A percentile compares a stretch with the other conserved stretches of the same genome.
Conservation (phyloP, 37 sponge, comb jelly and placozoan species). For the Beroe forskalii region DNA sequence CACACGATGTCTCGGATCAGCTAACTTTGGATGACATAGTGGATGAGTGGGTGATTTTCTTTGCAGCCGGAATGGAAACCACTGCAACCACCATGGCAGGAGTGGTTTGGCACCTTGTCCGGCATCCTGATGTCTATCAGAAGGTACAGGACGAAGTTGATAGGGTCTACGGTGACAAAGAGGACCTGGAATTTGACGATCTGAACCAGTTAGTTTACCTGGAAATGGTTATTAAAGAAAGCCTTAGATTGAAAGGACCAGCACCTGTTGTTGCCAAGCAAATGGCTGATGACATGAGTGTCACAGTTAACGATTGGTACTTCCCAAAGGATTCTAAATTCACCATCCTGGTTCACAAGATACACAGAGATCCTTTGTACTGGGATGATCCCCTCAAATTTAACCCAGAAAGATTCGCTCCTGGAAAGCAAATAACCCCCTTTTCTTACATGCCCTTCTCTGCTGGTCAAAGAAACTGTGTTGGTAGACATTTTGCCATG, state of each 20-base stretch:
- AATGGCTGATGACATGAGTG: neutral
- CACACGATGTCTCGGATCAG: neutral
- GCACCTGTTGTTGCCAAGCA: conserved; percentile 1
- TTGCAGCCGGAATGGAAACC: conserved; percentile 62
- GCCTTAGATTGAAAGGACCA: conserved; percentile 38
- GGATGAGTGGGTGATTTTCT: conserved; percentile 45
- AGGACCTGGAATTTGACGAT: conserved; percentile 25
- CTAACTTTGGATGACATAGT: conserved; percentile 38
- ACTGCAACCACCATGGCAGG: conserved; percentile 24
- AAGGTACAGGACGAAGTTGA: conserved; percentile 12
- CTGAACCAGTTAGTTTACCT: conserved; percentile 7
- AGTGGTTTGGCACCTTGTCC: neutral
- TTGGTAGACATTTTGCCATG: conserved; percentile 57
- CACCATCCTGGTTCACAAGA: neutral
- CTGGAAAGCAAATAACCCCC: neutral
- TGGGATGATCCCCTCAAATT: conserved; percentile 43
- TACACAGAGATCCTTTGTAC: neutral
- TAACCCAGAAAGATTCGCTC: conserved; percentile 65
- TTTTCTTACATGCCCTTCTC: conserved; percentile 63
- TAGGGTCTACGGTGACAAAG: neutral
- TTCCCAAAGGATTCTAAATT: conserved; percentile 7
- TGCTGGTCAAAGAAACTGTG: conserved; percentile 21
- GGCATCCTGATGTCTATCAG: neutral
- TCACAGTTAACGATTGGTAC: neutral
- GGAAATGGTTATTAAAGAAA: conserved; percentile 56